Evolutionary conservation across 2,888 invertebrate genomes (phyloP).

Genomic region (Leucophenga montana): DNA sequence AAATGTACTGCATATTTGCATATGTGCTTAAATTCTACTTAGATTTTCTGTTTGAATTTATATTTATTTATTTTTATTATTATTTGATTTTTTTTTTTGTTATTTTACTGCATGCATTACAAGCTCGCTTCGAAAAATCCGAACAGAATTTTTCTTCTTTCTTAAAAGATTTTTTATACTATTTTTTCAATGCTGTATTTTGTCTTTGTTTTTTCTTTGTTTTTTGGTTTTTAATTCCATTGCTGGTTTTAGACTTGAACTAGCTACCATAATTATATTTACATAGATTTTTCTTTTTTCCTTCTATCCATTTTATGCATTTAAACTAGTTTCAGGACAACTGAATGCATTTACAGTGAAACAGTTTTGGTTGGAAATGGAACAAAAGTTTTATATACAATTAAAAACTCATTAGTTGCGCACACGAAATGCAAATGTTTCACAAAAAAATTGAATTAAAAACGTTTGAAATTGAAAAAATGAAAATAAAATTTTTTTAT

Average conservation of each 20-base stretch:
- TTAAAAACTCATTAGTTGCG: conserved; percentile 44
- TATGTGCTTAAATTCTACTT: conserved; percentile 8
- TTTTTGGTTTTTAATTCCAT: neutral
- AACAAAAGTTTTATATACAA: conserved; percentile 54
- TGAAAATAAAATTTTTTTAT: neutral
- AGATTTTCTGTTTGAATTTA: neutral
- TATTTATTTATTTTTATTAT: neutral
- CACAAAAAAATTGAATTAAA: too few species aligned
- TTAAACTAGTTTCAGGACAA: conserved; percentile 12
- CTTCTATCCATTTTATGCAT: conserved; percentile 21
- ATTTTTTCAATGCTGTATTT: neutral
- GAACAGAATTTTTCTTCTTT: neutral
- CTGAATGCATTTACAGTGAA: neutral
- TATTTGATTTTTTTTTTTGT: neutral
- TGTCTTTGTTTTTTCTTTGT: neutral
- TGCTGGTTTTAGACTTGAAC: conserved; percentile 14
- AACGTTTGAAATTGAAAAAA: neutral
- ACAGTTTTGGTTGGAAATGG: conserved; percentile 35
- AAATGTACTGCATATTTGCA: too few species aligned
- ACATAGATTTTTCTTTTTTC: conserved; percentile 33
- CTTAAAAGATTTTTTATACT: conserved; percentile 1
- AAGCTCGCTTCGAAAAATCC: conserved; percentile 35
- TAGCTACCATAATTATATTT: conserved; percentile 35
- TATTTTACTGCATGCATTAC: conserved; percentile 26
- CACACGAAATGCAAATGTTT: too few species aligned